Base-by-base conservation (phyloP, 1,140 invertebrate genomes). In the Solenopsis fugax region DNA sequence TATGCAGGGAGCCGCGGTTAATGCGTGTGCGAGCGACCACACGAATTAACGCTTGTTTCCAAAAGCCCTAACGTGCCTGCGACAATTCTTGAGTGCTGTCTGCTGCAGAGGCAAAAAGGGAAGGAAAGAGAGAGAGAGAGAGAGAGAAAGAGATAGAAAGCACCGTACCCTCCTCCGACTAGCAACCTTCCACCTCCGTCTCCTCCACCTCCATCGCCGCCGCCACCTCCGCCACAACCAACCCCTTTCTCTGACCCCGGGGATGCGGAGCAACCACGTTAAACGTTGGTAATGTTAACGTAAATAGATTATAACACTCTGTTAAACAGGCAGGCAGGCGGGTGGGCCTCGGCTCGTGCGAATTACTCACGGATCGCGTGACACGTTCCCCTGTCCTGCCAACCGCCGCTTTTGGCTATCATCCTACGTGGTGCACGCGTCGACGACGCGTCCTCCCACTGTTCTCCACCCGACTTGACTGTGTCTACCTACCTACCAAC, bases 231-330 rank as follows among this genome's bases (percentile, higher is more conserved):
- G 56, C 75, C 73, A 62, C 71, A 89, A 75, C 86, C 90, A 91
- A 91, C 92, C 92, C 90, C 89, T 92, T 92, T 89, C 92, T 93
- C 91, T 92, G 90, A 92, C 92, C 89, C 89, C 88, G 87, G 89
- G 87, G 88, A 90, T 91, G 91, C 90, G 88, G 90, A 94, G 93
- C 94, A 95, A 94, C 92, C 93, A 94, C 94, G 94, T 94, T 95
- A 95, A 95, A 95, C 94, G 95, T 94, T 95, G 93, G 93, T 95
- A 95, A 95, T 95, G 95, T 95, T 95, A 95, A 95, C 95, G 95
- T 95, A 95, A 95, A 95, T 95, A 95, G 95, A 95, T 95, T 95
- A 95, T 95, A 95, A 95, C 95, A 95, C 94, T 95, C 95, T 95
- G 95, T 95, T 95, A 95, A 95, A 95, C 95, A 95, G 94, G 93